phyloP scores from a whole-genome alignment of 2,797 vertebrate genomes.

The Pangasius macronema region DNA sequence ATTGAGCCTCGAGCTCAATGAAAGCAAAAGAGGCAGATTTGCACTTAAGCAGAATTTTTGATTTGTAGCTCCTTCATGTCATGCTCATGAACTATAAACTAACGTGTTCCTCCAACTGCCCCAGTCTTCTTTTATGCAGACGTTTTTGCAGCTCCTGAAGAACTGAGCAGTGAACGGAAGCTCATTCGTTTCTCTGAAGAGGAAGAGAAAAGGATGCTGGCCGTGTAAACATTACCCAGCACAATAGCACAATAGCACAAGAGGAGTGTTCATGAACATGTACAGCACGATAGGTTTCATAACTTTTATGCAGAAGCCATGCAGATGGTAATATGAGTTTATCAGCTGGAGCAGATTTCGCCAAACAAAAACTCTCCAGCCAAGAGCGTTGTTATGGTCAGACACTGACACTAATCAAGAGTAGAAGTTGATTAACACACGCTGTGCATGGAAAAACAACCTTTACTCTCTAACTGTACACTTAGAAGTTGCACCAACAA shows the following conservation, averaged over 20 bases:
- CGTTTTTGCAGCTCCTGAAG: neutral
- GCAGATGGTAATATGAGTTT: neutral
- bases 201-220: neutral
- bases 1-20: neutral
- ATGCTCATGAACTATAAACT: too few species aligned
- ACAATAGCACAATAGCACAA: neutral
- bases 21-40: neutral
- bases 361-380: neutral
- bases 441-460: neutral
- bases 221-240: neutral
- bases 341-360: neutral
- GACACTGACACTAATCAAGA: neutral
- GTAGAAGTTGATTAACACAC: neutral
- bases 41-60: neutral
- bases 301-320: neutral
- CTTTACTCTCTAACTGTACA: neutral
- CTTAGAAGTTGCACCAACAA: neutral
- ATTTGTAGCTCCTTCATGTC: neutral
- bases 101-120: too few species aligned
- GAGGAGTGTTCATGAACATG: neutral
- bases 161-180: neutral
- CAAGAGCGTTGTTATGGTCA: neutral
- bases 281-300: neutral
- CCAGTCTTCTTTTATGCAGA: neutral
- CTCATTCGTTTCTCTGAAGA: neutral